Evolutionary conservation across 37 sponge, comb jelly and placozoan species (phyloP).

Genomic region (Diacarnus erythraeanus): DNA sequence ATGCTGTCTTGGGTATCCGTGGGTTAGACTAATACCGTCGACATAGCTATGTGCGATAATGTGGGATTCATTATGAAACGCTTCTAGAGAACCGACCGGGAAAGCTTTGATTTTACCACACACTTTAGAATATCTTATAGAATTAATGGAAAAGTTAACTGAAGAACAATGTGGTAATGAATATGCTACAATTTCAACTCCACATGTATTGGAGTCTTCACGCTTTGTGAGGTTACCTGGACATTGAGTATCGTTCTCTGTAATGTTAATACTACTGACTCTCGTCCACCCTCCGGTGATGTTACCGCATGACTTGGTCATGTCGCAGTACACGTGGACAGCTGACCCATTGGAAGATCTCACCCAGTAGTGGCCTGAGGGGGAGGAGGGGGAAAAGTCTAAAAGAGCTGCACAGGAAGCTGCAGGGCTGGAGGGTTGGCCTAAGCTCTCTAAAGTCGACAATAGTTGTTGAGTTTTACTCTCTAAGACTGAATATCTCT

Average conservation of each 20-base stretch:
- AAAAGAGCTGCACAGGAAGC: slow-evolving; percentile 4
- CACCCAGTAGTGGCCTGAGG: slow-evolving; percentile 6
- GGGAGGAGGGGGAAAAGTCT: not conserved
- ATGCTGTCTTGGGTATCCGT: slow-evolving; percentile 22
- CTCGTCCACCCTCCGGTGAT: slow-evolving; percentile 38
- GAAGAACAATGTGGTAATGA: slow-evolving; percentile 19
- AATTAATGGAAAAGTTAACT: not conserved
- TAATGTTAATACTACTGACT: slow-evolving; percentile 12
- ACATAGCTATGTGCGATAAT: slow-evolving; percentile 15
- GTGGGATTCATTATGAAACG: not conserved
- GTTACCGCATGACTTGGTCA: slow-evolving; percentile 21
- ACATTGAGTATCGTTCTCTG: not conserved
- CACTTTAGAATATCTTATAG: slow-evolving; percentile 38
- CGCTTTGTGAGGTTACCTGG: not conserved
- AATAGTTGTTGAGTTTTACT: too few species aligned
- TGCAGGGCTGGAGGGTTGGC: not conserved
- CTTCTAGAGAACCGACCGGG: slow-evolving; percentile 19
- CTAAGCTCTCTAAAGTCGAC: too few species aligned
- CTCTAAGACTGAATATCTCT: too few species aligned
- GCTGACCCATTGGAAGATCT: slow-evolving; percentile 13
- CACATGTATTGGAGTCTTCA: not conserved
- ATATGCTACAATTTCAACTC: not conserved
- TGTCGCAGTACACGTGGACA: slow-evolving; percentile 23
- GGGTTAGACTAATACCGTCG: slow-evolving; percentile 37
- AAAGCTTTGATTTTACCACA: slow-evolving; percentile 60